Evolutionary conservation across 1,140 invertebrate genomes (phyloP).

Genomic region (Chlorops oryzae): DNA sequence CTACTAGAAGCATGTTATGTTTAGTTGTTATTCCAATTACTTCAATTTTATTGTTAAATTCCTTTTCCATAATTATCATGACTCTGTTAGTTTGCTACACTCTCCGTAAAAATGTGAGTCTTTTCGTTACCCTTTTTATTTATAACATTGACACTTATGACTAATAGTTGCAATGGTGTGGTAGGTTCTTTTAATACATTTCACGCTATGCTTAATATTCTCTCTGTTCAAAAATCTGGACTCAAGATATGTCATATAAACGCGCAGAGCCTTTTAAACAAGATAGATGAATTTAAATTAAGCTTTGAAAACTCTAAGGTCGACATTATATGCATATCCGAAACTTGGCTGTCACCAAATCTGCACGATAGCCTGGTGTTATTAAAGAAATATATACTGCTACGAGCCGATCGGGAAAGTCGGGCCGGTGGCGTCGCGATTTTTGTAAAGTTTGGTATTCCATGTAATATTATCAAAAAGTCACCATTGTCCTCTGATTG

Average conservation of each 20-base stretch:
- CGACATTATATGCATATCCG: background rate
- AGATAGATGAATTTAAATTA: background rate
- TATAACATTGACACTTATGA: background rate
- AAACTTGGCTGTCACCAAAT: background rate
- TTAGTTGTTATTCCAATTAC: background rate
- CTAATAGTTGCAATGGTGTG: background rate
- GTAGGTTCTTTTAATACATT: background rate
- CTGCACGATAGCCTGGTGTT: background rate
- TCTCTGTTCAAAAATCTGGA: background rate
- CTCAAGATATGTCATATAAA: background rate
- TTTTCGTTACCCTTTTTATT: background rate
- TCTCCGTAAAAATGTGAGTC: background rate
- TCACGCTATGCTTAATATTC: background rate
- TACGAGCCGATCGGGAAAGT: background rate
- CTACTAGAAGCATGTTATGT: background rate
- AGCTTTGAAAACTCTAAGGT: background rate
- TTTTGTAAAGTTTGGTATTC: background rate
- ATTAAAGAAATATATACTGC: background rate
- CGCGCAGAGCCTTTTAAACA: background rate
- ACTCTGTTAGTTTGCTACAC: background rate
- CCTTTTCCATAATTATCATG: background rate
- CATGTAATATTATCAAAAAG: background rate
- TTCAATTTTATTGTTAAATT: background rate
- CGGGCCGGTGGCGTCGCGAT: background rate
- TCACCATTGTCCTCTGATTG: background rate